Conservation (phyloP, 2,113 vertebrate genomes). For the Mesembrinibis cayennensis region DNA sequence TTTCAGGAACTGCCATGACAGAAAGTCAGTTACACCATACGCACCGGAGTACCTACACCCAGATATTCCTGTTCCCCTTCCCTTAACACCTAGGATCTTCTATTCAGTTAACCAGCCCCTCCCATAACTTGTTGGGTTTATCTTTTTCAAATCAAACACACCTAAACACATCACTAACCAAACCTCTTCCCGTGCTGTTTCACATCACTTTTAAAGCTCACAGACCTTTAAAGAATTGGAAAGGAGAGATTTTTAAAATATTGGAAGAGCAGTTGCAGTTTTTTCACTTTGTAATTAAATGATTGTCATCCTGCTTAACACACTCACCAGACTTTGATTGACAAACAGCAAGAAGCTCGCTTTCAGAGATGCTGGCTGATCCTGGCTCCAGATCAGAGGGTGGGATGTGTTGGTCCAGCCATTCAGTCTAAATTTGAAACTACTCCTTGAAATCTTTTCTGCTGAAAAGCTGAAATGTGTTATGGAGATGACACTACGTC, state of each 20-base stretch:
- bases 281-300: background rate
- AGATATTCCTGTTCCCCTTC: background rate
- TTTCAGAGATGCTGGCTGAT: background rate
- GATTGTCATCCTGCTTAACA: background rate
- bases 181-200: background rate
- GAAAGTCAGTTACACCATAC: background rate
- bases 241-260: background rate
- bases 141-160: background rate
- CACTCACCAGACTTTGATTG: background rate
- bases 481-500: background rate
- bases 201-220: background rate
- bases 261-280: background rate
- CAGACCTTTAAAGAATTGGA: background rate
- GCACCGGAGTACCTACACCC: accelerated
- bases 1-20: background rate
- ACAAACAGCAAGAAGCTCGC: background rate
- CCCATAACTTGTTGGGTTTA: background rate
- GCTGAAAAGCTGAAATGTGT: background rate
- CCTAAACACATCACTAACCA: background rate
- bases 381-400: background rate
- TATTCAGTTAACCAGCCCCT: background rate
- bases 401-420: background rate
- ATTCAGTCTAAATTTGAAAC: background rate
- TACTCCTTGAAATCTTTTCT: background rate
- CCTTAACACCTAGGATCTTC: background rate